A percentile compares a stretch with the other conserved stretches of the same genome.
These are phyloP conservation scores for Brachyhypopomus occidentalis DNA, from an alignment of 2,113 vertebrate species.

Conservation along the genomic window DNA sequence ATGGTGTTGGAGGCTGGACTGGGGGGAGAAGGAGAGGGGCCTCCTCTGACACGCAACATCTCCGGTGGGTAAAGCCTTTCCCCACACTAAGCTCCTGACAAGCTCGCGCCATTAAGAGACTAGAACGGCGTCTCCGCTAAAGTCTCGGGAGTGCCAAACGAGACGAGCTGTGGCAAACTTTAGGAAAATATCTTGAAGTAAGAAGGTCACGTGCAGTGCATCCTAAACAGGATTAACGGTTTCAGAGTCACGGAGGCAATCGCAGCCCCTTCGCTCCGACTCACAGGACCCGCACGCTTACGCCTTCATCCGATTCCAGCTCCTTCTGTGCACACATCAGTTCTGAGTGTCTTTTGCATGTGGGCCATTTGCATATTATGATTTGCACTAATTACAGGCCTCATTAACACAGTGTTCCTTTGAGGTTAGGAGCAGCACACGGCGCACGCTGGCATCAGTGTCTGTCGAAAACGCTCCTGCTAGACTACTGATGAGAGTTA, in stretches of 20 bases:
- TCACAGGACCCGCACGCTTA: slow-evolving; percentile 9
- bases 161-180: slow-evolving; percentile 25
- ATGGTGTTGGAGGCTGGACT: too few relatives aligned
- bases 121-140: background rate
- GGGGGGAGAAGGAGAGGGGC: too few relatives aligned
- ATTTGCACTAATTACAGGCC: slow-evolving; percentile 60
- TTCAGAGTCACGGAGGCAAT: background rate
- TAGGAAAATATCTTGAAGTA: background rate
- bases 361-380: slow-evolving; percentile 60
- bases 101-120: slow-evolving; percentile 3
- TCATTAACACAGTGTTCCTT: slow-evolving; percentile 52
- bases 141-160: slow-evolving; percentile 1
- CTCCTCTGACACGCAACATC: background rate
- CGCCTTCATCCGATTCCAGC: slow-evolving; percentile 26
- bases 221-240: slow-evolving; percentile 25
- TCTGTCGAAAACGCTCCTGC: slow-evolving; percentile 20
- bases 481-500: slow-evolving; percentile 30
- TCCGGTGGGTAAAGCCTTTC: slow-evolving; percentile 17
- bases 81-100: slow-evolving; percentile 17
- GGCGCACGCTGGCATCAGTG: slow-evolving; percentile 39
- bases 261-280: background rate
- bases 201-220: slow-evolving; percentile 14
- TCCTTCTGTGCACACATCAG: background rate
- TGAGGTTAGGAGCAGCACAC: slow-evolving; percentile 47
- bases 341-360: slow-evolving; percentile 21